Conservation (phyloP, 2,113 vertebrate genomes). For the Bambusicola thoracicus region DNA sequence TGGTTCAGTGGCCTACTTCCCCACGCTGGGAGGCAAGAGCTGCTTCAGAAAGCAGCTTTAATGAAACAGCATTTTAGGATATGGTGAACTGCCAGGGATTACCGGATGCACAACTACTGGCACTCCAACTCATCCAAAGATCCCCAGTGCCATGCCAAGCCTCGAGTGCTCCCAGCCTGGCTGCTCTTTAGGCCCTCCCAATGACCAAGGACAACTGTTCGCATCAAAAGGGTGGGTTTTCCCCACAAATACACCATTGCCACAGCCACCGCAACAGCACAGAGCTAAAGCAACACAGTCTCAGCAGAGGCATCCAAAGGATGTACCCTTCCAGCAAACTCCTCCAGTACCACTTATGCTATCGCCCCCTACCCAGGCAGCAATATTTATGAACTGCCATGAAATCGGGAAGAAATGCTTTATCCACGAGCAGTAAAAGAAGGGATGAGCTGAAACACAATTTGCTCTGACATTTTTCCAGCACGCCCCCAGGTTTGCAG, state of each 20-base stretch:
- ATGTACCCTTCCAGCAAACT: background rate
- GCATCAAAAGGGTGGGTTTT: background rate
- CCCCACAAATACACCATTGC: background rate
- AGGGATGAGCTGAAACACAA: background rate
- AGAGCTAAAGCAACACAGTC: background rate
- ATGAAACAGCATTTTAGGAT: conserved; percentile 19
- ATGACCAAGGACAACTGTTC: background rate
- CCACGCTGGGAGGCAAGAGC: conserved; percentile 2
- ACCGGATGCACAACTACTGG: conserved; percentile 25
- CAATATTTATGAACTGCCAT: background rate
- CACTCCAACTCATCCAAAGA: background rate
- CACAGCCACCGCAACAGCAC: background rate
- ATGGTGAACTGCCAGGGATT: conserved; percentile 37
- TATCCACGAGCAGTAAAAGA: background rate
- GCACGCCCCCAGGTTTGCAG: background rate
- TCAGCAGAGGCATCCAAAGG: background rate
- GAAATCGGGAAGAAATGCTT: conserved; percentile 7
- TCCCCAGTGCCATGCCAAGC: background rate
- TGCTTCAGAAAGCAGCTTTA: conserved; percentile 32
- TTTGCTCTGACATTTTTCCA: background rate
- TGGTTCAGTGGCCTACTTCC: conserved; percentile 47
- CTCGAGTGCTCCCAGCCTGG: background rate
- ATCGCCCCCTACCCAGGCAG: background rate
- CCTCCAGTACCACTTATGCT: fast-evolving
- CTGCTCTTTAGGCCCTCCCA: background rate